These are phyloP conservation scores for Sminthurides aquaticus DNA, from an alignment of 2,888 invertebrate genomes.

Conservation along the genomic window DNA sequence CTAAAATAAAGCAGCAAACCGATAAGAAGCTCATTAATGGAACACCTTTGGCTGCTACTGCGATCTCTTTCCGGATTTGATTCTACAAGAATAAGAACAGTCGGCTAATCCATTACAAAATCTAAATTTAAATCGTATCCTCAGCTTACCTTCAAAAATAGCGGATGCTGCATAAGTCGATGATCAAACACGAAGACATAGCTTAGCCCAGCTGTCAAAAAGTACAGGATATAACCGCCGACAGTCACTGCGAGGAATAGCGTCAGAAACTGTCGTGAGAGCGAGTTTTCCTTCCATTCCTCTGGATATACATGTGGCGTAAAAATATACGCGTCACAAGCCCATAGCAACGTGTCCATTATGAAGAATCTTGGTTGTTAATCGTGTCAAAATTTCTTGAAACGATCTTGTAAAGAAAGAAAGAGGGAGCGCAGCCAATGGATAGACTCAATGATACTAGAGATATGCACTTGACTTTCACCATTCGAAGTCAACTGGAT, in stretches of 20 bases:
- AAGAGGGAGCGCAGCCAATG: background rate
- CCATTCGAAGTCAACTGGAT: too few species aligned
- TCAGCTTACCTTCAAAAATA: constrained; percentile 32
- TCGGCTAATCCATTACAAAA: background rate
- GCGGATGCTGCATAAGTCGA: constrained; percentile 36
- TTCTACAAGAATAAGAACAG: constrained; percentile 22
- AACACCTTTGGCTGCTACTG: constrained; percentile 25
- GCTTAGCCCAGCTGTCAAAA: constrained; percentile 33
- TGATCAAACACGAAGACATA: constrained; percentile 36
- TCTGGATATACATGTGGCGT: constrained; percentile 32
- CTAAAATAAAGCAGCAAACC: constrained; percentile 31
- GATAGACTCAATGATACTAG: background rate
- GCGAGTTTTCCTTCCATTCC: constrained; percentile 26
- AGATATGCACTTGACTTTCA: too few species aligned
- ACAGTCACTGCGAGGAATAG: constrained; percentile 26
- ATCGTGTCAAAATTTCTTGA: background rate
- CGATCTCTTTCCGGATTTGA: constrained; percentile 36
- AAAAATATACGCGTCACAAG: constrained; percentile 27
- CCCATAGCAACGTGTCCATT: constrained; percentile 32
- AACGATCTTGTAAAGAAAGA: background rate
- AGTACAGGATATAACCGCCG: constrained; percentile 35
- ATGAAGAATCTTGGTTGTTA: background rate
- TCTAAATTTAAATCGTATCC: background rate
- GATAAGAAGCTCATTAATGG: constrained; percentile 36
- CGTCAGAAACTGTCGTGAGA: constrained; percentile 33